Evolutionary conservation across 2,888 invertebrate genomes (phyloP).

Genomic region (Leucania comma): DNA sequence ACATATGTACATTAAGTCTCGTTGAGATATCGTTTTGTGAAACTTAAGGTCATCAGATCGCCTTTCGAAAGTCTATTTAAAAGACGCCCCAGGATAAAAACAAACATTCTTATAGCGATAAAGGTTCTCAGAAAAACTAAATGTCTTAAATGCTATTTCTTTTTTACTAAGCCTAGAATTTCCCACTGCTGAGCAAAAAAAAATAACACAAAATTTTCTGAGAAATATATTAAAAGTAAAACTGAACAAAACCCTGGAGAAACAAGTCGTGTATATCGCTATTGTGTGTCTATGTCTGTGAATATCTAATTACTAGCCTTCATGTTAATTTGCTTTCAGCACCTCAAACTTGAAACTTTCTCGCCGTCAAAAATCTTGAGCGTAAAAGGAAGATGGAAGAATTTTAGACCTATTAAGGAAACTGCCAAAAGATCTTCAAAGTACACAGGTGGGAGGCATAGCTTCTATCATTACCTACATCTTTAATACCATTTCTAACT

Average conservation of each 20-base stretch:
- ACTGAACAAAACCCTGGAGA: neutral
- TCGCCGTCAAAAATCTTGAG: slow-evolving; percentile 16
- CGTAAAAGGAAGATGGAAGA: slow-evolving; percentile 37
- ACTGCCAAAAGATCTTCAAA: slow-evolving; percentile 44
- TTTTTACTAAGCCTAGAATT: too few species aligned
- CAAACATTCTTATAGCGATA: neutral
- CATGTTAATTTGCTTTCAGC: slow-evolving; percentile 17
- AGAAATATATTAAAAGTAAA: neutral
- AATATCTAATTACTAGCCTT: neutral
- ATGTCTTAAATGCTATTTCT: too few species aligned
- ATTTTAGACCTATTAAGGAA: slow-evolving; percentile 36
- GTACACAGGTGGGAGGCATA: slow-evolving; percentile 49
- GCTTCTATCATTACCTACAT: slow-evolving; percentile 48
- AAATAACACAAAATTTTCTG: neutral
- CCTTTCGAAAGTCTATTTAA: neutral
- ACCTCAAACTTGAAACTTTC: slow-evolving; percentile 31
- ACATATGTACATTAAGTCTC: neutral
- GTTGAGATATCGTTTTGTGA: too few species aligned
- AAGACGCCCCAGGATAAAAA: neutral
- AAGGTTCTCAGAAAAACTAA: neutral
- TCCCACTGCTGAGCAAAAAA: too few species aligned
- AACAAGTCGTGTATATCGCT: neutral
- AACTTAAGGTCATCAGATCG: too few species aligned
- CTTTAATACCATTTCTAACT: slow-evolving; percentile 28
- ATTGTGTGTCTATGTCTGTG: neutral